These are phyloP conservation scores for rabbit (Oryctolagus cuniculus) DNA, from an alignment of 2,113 vertebrate species.

Conservation along the genomic window mOryCun1.1 NC_091440.1:70135501-70136000, in stretches of 20 bases:
- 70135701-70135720: not conserved
- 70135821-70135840: not conserved
- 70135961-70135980: not conserved
- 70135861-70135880: not conserved
- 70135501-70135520: too few relatives aligned
- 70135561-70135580: too few relatives aligned
- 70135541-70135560: too few relatives aligned
- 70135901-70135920: conserved; percentile 45
- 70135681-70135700: too few relatives aligned
- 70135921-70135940: conserved; percentile 41
- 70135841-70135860: not conserved
- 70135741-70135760: conserved; percentile 32
- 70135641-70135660: too few relatives aligned
- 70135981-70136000: conserved; percentile 12
- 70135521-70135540: too few relatives aligned
- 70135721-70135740: not conserved
- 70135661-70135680: too few relatives aligned
- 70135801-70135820: not conserved
- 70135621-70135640: too few relatives aligned
- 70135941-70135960: not conserved
- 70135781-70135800: conserved; percentile 21
- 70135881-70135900: conserved; percentile 1
- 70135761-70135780: conserved; percentile 16
- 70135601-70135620: too few relatives aligned
- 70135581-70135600: too few relatives aligned